Evolutionary conservation across 1,140 invertebrate species (phyloP), one percentile per base, ranked within the genome.

Genomic region (Belonocnema kinseyi): DNA sequence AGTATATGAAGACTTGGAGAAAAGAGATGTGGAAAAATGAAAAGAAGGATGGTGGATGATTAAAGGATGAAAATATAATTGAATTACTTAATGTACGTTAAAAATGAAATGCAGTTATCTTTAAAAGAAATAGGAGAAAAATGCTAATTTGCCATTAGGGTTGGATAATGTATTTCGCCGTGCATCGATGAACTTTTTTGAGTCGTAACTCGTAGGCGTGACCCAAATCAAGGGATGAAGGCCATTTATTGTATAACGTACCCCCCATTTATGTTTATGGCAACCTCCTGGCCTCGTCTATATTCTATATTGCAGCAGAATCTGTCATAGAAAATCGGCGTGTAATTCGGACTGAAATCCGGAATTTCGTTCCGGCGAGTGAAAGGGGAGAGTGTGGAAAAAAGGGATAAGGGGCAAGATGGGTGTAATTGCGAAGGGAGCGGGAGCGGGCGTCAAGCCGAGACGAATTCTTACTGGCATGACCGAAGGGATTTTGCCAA

Each of bases 341-440:
- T 83, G 81, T 83, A 83, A 83, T 83, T 83, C 73, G 72, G 74
- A 78, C 70, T 50, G 33, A 72, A 61, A 56, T 77, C 21, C 33
- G 13, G 19, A 77, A 75, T 66, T 66, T 79, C 73, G 75, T 73
- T 56, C 56, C 75, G 50, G 17, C 46, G 75, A 79, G 76, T 70
- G 70, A 73, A 33, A 50, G 58, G 61, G 50, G 71, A 33, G 33
- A 73, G 53, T 50, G n/a, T 21, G 26, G 26, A 56, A 66, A 66
- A 66, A 33, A 66, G 14, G 61, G 12, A 7, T 40, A 40, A 66
- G 26, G 79, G 72, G 58, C 16, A 66, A 66, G 26, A 76, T 71
- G 58, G 73, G 61, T 73, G 58, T 51, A 77, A 61, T 72, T 74
- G 76, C 76, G 76, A 56, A 26, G 74, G 80, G 70, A 72, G 72